Percentiles rank a stretch among this genome's conserved stretches.
Evolutionary conservation across 2,113 vertebrate genomes (phyloP).

Genomic region (Bos javanicus): DNA sequence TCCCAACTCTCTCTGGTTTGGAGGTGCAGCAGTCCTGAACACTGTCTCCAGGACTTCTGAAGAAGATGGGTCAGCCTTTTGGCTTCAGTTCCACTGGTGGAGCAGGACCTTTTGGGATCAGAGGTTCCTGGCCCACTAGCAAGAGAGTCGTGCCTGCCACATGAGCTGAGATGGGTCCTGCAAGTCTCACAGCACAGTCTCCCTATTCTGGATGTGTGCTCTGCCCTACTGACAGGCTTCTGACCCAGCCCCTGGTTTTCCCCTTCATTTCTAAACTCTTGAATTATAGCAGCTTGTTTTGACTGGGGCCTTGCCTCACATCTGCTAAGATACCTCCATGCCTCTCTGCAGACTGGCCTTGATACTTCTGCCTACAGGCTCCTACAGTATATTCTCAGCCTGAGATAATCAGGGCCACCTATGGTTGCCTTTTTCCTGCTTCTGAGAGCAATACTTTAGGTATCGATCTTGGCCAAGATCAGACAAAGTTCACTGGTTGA

Average conservation of each 20-base stretch:
- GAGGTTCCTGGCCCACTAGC: neutral
- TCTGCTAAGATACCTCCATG: neutral
- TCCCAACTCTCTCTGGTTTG: neutral
- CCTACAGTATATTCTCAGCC: neutral
- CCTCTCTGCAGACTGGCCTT: neutral
- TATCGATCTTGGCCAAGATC: neutral
- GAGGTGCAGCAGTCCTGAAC: neutral
- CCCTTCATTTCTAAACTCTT: neutral
- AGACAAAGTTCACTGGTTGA: neutral
- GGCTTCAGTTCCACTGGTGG: neutral
- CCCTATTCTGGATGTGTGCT: neutral
- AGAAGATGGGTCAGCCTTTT: neutral
- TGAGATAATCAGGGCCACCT: neutral
- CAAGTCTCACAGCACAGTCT: neutral
- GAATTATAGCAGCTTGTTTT: neutral
- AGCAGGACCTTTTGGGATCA: neutral
- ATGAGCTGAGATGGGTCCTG: neutral
- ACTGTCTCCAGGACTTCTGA: neutral
- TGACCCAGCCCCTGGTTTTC: neutral
- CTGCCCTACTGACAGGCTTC: neutral
- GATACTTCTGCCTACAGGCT: neutral
- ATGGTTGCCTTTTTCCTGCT: neutral
- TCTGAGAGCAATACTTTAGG: neutral
- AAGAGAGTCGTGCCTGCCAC: neutral
- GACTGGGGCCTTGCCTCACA: neutral